These are phyloP conservation scores for Corticium candelabrum DNA, from an alignment of 37 sponge, comb jelly and placozoan genomes.

Conservation along the genomic window DNA sequence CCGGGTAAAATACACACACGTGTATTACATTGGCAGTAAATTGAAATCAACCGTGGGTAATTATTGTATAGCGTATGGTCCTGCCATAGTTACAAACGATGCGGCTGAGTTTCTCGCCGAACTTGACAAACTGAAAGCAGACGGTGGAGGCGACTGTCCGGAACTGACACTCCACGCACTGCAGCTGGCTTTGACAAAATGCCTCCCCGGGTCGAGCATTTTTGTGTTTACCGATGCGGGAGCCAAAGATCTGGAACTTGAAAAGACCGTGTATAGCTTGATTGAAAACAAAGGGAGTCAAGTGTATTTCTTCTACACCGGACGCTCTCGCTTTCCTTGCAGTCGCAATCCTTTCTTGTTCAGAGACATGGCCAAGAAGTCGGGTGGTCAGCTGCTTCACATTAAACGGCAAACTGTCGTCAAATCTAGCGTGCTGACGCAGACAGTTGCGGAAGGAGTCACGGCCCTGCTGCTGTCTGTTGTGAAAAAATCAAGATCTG, in stretches of 20 bases:
- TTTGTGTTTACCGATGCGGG: slow-evolving; percentile 20
- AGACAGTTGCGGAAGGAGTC: background rate
- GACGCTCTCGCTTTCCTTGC: background rate
- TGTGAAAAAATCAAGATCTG: background rate
- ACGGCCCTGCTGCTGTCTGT: background rate
- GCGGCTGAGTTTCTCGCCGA: background rate
- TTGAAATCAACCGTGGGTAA: no score
- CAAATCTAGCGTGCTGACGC: background rate
- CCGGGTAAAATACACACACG: background rate
- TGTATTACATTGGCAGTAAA: background rate
- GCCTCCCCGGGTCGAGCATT: background rate
- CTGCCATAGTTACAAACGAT: background rate
- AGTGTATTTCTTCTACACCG: background rate
- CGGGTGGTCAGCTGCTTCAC: background rate
- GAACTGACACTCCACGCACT: slow-evolving; percentile 9
- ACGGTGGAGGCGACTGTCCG: slow-evolving; percentile 13
- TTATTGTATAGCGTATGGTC: slow-evolving; percentile 1
- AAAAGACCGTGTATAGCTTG: background rate
- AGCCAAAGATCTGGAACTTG: slow-evolving; percentile 5
- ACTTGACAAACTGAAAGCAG: background rate
- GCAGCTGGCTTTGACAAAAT: background rate
- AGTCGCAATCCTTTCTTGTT: background rate
- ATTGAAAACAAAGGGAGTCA: background rate
- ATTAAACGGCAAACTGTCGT: background rate
- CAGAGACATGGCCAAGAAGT: background rate